Evolutionary conservation across 2,888 invertebrate genomes (phyloP).

Genomic region (Molorchus minor): DNA sequence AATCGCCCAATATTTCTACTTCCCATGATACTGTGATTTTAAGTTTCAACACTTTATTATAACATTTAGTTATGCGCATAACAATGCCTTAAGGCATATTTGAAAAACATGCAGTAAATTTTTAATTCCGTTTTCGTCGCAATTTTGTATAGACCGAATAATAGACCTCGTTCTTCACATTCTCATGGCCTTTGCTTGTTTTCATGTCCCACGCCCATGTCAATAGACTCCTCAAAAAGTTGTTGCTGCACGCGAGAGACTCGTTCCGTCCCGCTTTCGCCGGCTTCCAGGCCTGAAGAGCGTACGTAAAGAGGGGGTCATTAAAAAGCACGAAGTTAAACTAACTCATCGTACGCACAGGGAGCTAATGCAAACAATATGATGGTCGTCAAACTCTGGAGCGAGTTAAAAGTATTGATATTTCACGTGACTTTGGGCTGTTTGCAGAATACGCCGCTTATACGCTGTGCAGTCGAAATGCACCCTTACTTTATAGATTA

Average conservation of each 20-base stretch:
- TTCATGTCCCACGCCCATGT: conserved; percentile 19
- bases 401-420: conserved; percentile 44
- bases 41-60: too few species aligned
- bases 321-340: conserved; percentile 27
- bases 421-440: conserved; percentile 39
- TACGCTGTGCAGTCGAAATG: too few species aligned
- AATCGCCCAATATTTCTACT: too few species aligned
- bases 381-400: conserved; percentile 39
- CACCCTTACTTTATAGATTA: too few species aligned
- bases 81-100: too few species aligned
- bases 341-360: conserved; percentile 34
- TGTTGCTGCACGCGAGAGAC: conserved; percentile 36
- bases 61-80: too few species aligned
- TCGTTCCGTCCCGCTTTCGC: conserved; percentile 29
- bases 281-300: neutral
- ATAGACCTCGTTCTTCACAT: too few species aligned
- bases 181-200: too few species aligned
- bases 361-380: conserved; percentile 43
- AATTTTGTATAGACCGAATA: too few species aligned
- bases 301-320: conserved; percentile 28
- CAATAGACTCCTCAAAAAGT: conserved; percentile 21
- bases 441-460: conserved; percentile 27
- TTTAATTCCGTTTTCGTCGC: too few species aligned
- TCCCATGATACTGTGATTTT: too few species aligned
- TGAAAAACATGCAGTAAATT: too few species aligned